A percentile compares a stretch with the other conserved stretches of the same genome.
phyloP scores from a whole-genome alignment of 2,113 vertebrate genomes.

The Hymenochirus boettgeri region DNA sequence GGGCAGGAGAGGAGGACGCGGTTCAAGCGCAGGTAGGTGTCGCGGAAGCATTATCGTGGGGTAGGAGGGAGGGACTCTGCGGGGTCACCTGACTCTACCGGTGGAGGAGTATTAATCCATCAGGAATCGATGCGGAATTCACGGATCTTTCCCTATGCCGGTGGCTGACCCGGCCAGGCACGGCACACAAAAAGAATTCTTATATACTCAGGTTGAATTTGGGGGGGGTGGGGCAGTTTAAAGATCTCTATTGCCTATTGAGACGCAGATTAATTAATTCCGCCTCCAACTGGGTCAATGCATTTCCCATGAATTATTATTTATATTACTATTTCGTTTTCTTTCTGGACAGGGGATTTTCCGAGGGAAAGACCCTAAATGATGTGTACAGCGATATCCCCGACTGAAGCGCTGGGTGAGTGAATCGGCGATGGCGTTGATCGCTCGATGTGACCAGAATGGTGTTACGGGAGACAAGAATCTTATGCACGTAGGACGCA shows the following conservation, averaged over 20 bases:
- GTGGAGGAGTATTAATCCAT: slow-evolving; percentile 45
- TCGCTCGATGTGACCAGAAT: slow-evolving; percentile 54
- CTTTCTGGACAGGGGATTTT: slow-evolving; percentile 47
- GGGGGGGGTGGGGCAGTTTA: background rate
- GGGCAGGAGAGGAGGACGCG: slow-evolving; percentile 47
- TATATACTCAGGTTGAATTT: slow-evolving; percentile 52
- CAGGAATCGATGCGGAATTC: slow-evolving; percentile 50
- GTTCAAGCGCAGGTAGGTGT: slow-evolving; percentile 41
- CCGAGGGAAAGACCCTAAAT: slow-evolving; percentile 43
- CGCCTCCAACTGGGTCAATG: background rate
- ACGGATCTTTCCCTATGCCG: slow-evolving; percentile 33
- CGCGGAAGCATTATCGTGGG: slow-evolving; percentile 39
- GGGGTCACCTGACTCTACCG: slow-evolving; percentile 45
- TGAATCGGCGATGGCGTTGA: slow-evolving; percentile 49
- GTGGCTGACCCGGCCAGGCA: slow-evolving; percentile 51
- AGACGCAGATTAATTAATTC: background rate
- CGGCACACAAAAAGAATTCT: slow-evolving; percentile 51
- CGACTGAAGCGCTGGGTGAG: slow-evolving; percentile 47
- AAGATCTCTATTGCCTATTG: background rate
- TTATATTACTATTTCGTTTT: background rate
- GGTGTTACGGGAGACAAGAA: slow-evolving; percentile 46
- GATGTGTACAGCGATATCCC: slow-evolving; percentile 51
- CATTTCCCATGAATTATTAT: background rate
- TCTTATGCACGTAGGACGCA: slow-evolving; percentile 55
- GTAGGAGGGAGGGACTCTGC: slow-evolving; percentile 47